These are phyloP conservation scores for Drosophila mauritiana DNA, from an alignment of 1,140 invertebrate genomes.

Conservation along the genomic window DNA sequence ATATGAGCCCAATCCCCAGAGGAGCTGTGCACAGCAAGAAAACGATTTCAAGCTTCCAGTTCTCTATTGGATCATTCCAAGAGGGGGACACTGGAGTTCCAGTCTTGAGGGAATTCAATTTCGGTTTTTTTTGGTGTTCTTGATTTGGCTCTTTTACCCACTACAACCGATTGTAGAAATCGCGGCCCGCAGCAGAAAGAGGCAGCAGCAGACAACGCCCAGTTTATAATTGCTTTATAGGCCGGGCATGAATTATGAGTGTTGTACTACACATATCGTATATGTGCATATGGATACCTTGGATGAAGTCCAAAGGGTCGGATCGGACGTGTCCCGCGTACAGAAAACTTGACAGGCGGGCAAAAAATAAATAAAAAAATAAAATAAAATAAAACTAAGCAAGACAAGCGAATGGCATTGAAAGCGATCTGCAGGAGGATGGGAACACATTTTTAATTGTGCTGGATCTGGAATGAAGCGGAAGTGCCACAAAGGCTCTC, in stretches of 20 bases:
- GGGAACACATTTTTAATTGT: slow-evolving; percentile 6
- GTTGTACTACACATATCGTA: slow-evolving; percentile 29
- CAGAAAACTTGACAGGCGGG: slow-evolving; percentile 26
- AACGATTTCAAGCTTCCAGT: neutral
- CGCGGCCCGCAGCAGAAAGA: slow-evolving; percentile 23
- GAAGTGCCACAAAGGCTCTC: neutral
- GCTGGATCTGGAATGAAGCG: neutral
- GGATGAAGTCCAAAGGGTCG: slow-evolving; percentile 38
- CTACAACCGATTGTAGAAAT: slow-evolving; percentile 30
- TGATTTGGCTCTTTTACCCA: slow-evolving; percentile 3
- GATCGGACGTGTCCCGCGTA: slow-evolving; percentile 58
- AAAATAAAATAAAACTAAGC: neutral
- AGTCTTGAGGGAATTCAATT: slow-evolving; percentile 46
- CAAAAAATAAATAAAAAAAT: neutral
- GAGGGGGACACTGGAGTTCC: neutral
- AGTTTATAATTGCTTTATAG: slow-evolving; percentile 81
- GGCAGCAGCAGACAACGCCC: slow-evolving; percentile 59
- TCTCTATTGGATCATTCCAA: no score
- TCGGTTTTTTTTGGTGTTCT: slow-evolving; percentile 7
- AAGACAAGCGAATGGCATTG: neutral
- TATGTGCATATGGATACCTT: slow-evolving; percentile 30
- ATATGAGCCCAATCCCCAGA: slow-evolving; percentile 27
- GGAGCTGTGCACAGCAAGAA: slow-evolving; percentile 10
- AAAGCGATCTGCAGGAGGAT: slow-evolving; percentile 8
- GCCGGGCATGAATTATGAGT: slow-evolving; percentile 57